phyloP scores from a whole-genome alignment of 2,113 vertebrate species.

The Oostethus manadensis region DNA sequence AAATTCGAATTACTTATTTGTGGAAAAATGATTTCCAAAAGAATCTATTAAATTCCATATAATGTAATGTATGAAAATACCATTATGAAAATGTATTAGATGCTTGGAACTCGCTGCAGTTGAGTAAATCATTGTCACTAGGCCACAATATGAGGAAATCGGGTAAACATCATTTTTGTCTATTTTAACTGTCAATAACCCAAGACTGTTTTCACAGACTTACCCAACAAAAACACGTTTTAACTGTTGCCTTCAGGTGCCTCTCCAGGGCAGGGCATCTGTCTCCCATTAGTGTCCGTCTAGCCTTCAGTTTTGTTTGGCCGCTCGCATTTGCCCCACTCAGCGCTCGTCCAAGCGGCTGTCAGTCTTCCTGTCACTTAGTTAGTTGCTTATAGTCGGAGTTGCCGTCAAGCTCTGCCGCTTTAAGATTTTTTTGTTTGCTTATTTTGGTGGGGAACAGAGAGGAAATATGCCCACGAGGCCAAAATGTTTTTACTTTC shows the following conservation, averaged over 20 bases:
- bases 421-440: conserved; percentile 51
- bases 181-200: no score
- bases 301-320: conserved; percentile 39
- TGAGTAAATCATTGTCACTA: no score
- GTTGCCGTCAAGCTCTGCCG: conserved; percentile 12
- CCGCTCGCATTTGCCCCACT: conserved; percentile 24
- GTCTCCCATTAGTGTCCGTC: conserved; percentile 32
- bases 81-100: no score
- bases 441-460: conserved; percentile 7
- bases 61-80: no score
- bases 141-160: no score
- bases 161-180: no score
- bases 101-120: no score
- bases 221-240: no score
- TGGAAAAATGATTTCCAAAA: no score
- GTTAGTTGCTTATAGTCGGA: conserved; percentile 36
- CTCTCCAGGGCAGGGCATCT: background rate
- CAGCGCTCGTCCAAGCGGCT: conserved; percentile 29
- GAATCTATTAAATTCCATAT: no score
- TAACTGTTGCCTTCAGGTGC: conserved; percentile 15
- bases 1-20: no score
- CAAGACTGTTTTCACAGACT: no score
- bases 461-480: conserved; percentile 15
- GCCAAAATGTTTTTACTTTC: conserved; percentile 5
- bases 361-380: conserved; percentile 52